Evolutionary conservation across 1,140 invertebrate genomes (phyloP).

Genomic region (Leptinotarsa lineolata): DNA sequence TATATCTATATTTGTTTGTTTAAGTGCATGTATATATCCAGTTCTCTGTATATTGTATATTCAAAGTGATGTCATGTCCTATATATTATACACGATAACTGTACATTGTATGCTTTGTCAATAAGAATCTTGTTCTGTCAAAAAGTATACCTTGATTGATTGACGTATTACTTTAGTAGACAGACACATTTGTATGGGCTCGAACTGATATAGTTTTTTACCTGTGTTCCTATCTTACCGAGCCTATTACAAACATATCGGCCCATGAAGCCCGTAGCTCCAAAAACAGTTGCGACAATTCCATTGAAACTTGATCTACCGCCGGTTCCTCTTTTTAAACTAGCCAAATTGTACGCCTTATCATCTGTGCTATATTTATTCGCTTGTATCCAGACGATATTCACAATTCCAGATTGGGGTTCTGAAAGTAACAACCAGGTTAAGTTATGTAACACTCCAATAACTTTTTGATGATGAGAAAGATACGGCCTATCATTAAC

Average conservation of each 20-base stretch:
- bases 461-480: not conserved
- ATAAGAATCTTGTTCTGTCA: no score
- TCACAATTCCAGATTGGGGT: constrained; percentile 20
- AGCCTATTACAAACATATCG: constrained; percentile 83
- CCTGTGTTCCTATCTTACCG: constrained; percentile 85
- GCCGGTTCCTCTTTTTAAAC: constrained; percentile 84
- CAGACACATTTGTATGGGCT: not conserved
- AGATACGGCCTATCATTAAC: no score
- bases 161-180: not conserved
- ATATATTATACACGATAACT: no score
- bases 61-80: no score
- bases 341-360: constrained; percentile 58
- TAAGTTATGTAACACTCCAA: constrained; percentile 26
- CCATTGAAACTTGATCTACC: constrained; percentile 96
- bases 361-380: constrained; percentile 28
- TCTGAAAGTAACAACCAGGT: constrained; percentile 19
- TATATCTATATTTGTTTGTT: no score
- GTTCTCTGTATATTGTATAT: no score
- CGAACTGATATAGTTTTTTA: constrained; percentile 48
- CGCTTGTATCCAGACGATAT: constrained; percentile 7
- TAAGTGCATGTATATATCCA: no score
- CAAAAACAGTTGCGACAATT: constrained; percentile 96
- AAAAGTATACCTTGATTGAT: not conserved
- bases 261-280: constrained; percentile 87
- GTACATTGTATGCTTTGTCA: no score